Percentiles rank a stretch among this genome's conserved stretches.
These are phyloP conservation scores for Liparis tanakae DNA, from an alignment of 2,797 vertebrate genomes.

Conservation along the genomic window DNA sequence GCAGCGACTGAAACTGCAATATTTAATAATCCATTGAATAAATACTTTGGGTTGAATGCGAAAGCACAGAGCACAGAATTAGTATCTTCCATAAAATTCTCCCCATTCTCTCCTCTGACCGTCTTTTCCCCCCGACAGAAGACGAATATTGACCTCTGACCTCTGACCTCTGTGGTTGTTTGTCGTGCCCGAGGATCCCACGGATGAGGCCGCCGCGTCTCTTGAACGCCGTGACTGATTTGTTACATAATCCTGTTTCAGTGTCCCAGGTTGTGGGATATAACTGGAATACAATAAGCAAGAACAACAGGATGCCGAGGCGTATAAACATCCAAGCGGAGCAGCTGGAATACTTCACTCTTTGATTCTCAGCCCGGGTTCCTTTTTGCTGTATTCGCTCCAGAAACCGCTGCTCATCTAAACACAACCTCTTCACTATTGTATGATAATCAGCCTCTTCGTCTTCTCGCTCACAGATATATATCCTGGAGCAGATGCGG, in stretches of 20 bases:
- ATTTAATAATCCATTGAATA: neutral
- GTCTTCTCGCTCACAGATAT: constrained; percentile 14
- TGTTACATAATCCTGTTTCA: neutral
- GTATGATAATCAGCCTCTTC: constrained; percentile 10
- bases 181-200: constrained; percentile 1
- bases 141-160: constrained; percentile 24
- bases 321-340: constrained; percentile 35
- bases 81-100: neutral
- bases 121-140: neutral
- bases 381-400: constrained; percentile 13
- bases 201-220: neutral
- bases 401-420: constrained; percentile 20
- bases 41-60: neutral
- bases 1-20: neutral
- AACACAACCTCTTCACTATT: constrained; percentile 34
- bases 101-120: neutral
- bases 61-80: neutral
- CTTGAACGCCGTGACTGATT: neutral
- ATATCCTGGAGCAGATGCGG: constrained; percentile 28
- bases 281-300: neutral
- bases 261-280: neutral
- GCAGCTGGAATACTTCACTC: constrained; percentile 45
- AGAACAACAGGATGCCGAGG: constrained; percentile 25
- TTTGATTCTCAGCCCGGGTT: constrained; percentile 37
- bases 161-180: constrained; percentile 44